These are phyloP conservation scores for Oryzaephilus surinamensis DNA, from an alignment of 1,140 invertebrate genomes.

Conservation along the genomic window DNA sequence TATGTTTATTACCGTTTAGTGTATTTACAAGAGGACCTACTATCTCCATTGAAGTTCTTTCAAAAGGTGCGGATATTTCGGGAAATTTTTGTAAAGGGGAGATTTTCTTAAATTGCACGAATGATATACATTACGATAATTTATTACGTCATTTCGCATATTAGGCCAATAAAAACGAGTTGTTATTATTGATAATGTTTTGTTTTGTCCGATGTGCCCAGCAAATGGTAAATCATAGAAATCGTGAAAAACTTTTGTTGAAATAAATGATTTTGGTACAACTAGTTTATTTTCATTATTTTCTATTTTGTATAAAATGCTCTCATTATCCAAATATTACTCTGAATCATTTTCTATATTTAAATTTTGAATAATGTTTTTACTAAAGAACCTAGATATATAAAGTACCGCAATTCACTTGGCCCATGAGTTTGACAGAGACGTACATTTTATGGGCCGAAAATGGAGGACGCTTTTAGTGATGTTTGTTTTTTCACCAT, in stretches of 20 bases:
- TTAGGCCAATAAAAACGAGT: neutral
- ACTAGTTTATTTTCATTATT: neutral
- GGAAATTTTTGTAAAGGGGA: neutral
- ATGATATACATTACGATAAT: neutral
- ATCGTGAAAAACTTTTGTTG: neutral
- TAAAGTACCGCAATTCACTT: too few relatives aligned
- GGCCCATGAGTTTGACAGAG: too few relatives aligned
- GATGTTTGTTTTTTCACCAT: too few relatives aligned
- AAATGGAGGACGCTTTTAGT: too few relatives aligned
- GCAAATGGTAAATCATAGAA: neutral
- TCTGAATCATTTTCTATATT: too few relatives aligned
- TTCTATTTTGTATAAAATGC: neutral
- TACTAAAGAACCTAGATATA: too few relatives aligned
- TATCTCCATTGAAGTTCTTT: constrained; percentile 31
- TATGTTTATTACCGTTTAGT: constrained; percentile 25
- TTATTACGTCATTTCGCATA: neutral
- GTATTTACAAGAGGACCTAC: constrained; percentile 27
- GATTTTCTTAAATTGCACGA: constrained; percentile 10
- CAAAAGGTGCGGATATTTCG: constrained; percentile 19
- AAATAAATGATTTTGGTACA: neutral
- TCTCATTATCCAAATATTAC: neutral
- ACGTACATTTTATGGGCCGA: too few relatives aligned
- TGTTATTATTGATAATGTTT: neutral
- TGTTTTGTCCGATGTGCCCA: neutral
- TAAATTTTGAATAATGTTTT: too few relatives aligned